These are phyloP conservation scores for Rousettus madagascariensis DNA, from an alignment of 2,797 vertebrate species.

Conservation along the genomic window DNA sequence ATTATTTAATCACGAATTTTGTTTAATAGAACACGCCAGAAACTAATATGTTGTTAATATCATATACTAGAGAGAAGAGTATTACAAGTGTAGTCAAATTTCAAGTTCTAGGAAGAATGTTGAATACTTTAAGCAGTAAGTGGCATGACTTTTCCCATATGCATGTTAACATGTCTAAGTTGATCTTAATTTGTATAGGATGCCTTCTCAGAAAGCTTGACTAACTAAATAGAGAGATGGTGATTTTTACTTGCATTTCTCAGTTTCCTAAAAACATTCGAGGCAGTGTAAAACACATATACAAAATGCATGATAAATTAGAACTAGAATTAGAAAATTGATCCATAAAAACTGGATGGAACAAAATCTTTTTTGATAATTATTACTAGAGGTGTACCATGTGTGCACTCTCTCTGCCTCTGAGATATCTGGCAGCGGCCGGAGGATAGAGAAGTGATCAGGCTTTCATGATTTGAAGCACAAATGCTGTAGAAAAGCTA, in stretches of 20 bases:
- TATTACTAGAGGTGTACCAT: neutral
- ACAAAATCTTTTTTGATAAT: neutral
- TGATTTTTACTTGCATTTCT: slow-evolving; percentile 27
- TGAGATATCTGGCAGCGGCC: neutral
- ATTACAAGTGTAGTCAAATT: neutral
- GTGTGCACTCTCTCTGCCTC: neutral
- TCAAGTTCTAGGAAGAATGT: neutral
- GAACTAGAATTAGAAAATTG: neutral
- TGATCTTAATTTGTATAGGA: neutral
- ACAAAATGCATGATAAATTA: neutral
- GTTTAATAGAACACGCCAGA: neutral
- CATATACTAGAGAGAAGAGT: neutral
- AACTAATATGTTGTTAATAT: neutral
- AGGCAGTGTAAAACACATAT: neutral
- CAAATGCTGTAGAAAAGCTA: neutral
- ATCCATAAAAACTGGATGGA: neutral
- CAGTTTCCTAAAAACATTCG: neutral
- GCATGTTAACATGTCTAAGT: neutral
- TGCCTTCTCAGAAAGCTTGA: neutral
- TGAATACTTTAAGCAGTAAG: neutral
- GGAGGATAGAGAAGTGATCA: neutral
- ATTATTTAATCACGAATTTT: slow-evolving; percentile 44
- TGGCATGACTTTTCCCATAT: neutral
- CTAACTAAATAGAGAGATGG: neutral
- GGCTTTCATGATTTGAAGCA: neutral